These are phyloP conservation scores for Sylvia atricapilla DNA, from an alignment of 2,113 vertebrate genomes.

Conservation along the genomic window DNA sequence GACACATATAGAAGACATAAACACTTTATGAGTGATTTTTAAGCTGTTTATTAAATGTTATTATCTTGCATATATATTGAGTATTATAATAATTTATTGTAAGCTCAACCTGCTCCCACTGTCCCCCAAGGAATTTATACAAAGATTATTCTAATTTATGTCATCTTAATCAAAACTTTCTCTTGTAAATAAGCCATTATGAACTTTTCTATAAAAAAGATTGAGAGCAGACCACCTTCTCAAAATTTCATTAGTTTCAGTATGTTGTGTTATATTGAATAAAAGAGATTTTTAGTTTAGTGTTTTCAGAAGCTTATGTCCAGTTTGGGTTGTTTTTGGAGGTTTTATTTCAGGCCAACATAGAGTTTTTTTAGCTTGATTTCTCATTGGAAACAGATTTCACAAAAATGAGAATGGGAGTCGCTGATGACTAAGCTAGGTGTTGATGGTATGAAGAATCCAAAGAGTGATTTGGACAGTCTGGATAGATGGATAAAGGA, in stretches of 20 bases:
- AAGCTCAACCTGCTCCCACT: background rate
- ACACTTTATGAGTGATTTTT: background rate
- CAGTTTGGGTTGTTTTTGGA: background rate
- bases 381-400: background rate
- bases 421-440: fast-evolving
- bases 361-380: background rate
- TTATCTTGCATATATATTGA: background rate
- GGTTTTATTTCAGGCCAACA: background rate
- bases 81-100: background rate
- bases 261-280: background rate
- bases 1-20: background rate
- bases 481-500: background rate
- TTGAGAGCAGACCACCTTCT: background rate
- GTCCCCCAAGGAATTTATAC: fast-evolving
- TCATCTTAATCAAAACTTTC: background rate
- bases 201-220: background rate
- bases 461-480: background rate
- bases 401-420: background rate
- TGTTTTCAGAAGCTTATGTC: background rate
- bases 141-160: background rate
- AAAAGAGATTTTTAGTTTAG: background rate
- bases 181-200: background rate
- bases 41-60: background rate
- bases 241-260: background rate
- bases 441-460: background rate